Percentiles rank a stretch among this genome's conserved stretches.
phyloP scores from a whole-genome alignment of 92 coral and sea anemone genomes.

The Pocillopora grandis region DNA sequence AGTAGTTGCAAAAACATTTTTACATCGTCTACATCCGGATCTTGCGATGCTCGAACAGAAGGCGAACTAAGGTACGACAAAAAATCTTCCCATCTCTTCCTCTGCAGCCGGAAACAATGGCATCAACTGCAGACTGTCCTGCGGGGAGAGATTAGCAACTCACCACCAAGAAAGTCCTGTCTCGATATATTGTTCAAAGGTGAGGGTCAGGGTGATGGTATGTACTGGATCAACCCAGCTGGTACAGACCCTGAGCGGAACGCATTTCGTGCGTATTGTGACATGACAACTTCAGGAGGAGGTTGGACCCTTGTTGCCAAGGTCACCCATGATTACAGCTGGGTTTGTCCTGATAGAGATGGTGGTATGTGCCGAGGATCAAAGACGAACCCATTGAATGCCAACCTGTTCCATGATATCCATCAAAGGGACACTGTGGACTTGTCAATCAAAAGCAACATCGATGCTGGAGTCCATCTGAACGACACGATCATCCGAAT shows the following conservation, averaged over 20 bases:
- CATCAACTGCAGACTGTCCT: constrained; percentile 52
- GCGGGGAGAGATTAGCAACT: constrained; percentile 49
- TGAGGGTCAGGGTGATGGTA: constrained; percentile 87
- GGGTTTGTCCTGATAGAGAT: constrained; percentile 92
- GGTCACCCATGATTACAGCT: constrained; percentile 93
- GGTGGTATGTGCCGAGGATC: constrained; percentile 80
- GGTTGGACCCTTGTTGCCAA: constrained; percentile 99
- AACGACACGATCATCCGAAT: constrained; percentile 84
- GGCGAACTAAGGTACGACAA: constrained; percentile 69
- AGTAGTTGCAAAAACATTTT: constrained; percentile 19
- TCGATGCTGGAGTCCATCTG: constrained; percentile 90
- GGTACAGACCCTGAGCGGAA: constrained; percentile 66
- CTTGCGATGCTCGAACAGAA: constrained; percentile 57
- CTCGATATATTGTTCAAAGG: constrained; percentile 80
- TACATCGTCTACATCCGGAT: constrained; percentile 8
- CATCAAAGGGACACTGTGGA: constrained; percentile 93
- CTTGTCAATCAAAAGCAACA: constrained; percentile 73
- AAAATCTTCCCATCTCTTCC: constrained; percentile 40
- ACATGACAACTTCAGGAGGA: constrained; percentile 97
- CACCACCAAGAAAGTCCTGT: constrained; percentile 78
- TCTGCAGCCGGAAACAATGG: constrained; percentile 77
- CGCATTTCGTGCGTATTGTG: constrained; percentile 92
- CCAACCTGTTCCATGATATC: constrained; percentile 83
- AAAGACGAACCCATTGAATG: constrained; percentile 72
- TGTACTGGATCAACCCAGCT: constrained; percentile 94